phyloP scores from a whole-genome alignment of 2,113 vertebrate genomes.

The Caloenas nicobarica region DNA sequence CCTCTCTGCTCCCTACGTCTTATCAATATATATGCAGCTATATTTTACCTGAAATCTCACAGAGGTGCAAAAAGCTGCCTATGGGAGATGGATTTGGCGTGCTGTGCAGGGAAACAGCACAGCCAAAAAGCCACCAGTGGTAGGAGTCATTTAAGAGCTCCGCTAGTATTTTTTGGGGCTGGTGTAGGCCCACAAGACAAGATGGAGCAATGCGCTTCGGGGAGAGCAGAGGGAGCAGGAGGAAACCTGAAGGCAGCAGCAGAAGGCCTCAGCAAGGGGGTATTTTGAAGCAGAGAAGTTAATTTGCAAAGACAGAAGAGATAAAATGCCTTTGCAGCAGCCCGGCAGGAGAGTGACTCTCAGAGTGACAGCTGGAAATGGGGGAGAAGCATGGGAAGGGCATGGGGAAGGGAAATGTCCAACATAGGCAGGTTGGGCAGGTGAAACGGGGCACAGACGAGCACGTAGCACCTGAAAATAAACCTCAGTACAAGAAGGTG shows the following conservation, averaged over 20 bases:
- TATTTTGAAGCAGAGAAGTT: background rate
- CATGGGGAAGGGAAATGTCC: rapidly evolving
- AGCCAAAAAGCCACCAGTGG: background rate
- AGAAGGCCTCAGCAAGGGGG: background rate
- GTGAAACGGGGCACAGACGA: rapidly evolving
- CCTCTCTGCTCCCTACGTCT: background rate
- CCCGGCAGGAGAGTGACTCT: background rate
- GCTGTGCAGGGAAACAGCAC: background rate
- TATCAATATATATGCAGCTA: background rate
- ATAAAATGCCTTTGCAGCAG: background rate
- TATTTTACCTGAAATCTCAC: background rate
- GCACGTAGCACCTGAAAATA: background rate
- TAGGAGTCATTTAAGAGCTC: background rate
- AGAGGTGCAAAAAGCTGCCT: conserved; percentile 30
- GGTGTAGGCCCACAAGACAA: background rate
- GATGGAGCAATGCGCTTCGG: background rate
- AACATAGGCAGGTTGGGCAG: background rate
- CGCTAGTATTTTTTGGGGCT: background rate
- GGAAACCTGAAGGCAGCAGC: background rate
- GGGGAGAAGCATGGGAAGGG: background rate
- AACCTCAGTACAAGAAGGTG: background rate
- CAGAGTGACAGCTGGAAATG: background rate
- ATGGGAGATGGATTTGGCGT: background rate
- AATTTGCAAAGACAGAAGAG: background rate
- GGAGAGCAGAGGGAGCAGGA: background rate